These are phyloP conservation scores for Drosophila sucinea DNA, from an alignment of 1,140 invertebrate genomes.

Conservation along the genomic window DNA sequence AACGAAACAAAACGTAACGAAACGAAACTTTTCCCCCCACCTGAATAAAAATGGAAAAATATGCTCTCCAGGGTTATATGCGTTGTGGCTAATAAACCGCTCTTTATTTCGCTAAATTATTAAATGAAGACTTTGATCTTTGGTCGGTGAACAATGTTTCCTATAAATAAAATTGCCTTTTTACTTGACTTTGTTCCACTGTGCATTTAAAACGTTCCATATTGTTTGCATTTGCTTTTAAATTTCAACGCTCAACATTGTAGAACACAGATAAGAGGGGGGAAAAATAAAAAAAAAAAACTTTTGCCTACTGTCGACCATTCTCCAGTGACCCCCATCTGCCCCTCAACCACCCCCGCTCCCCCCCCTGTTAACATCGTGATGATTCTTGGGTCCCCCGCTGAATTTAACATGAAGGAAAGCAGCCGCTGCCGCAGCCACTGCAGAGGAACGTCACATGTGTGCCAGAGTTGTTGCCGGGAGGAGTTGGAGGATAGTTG, in stretches of 20 bases:
- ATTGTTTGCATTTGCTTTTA: conserved; percentile 75
- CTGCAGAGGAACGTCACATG: conserved; percentile 52
- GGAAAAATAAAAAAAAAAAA: conserved; percentile 36
- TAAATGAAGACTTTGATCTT: conserved; percentile 7
- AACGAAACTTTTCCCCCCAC: background rate
- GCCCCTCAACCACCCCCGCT: background rate
- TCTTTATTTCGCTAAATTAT: background rate
- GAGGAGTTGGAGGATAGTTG: conserved; percentile 19
- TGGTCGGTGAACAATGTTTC: background rate
- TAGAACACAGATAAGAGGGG: conserved; percentile 29
- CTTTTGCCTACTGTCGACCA: conserved; percentile 59
- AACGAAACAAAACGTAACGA: background rate
- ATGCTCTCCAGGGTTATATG: conserved; percentile 3
- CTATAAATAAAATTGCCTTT: background rate
- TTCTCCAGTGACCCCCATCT: conserved; percentile 10
- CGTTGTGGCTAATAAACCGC: background rate
- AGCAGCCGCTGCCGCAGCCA: conserved; percentile 25
- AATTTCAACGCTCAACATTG: conserved; percentile 61
- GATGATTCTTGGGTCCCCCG: conserved; percentile 20
- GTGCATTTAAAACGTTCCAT: conserved; percentile 68
- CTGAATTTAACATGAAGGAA: conserved; percentile 64
- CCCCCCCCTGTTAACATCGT: conserved; percentile 8
- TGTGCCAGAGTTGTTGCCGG: conserved; percentile 36
- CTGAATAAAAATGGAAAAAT: conserved; percentile 1
- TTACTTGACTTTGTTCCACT: conserved; percentile 33